Evolutionary conservation across 1,140 invertebrate genomes (phyloP).

Genomic region (Lamellibrachia luymesi): DNA sequence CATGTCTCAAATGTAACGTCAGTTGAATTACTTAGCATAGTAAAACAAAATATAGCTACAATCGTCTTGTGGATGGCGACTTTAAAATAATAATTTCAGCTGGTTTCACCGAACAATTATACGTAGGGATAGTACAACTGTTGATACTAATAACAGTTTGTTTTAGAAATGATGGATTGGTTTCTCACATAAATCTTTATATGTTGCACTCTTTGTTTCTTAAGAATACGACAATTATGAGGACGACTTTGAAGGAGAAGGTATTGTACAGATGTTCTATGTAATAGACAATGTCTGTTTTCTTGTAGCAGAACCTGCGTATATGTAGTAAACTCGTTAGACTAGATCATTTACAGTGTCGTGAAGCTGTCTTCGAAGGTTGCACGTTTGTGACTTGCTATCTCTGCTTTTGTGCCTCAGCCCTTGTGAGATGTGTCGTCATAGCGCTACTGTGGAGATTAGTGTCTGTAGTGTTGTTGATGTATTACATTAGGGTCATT

Average conservation of each 20-base stretch:
- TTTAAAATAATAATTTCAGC: background rate
- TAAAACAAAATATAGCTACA: background rate
- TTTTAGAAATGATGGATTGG: background rate
- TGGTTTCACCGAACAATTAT: background rate
- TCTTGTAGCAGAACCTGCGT: background rate
- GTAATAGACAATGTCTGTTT: background rate
- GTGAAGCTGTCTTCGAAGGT: no score
- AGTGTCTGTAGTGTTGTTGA: background rate
- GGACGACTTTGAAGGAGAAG: background rate
- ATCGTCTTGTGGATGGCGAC: background rate
- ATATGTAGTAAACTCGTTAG: background rate
- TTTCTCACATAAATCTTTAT: background rate
- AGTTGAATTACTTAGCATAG: background rate
- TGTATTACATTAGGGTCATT: background rate
- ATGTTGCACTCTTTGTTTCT: background rate
- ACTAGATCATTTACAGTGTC: background rate
- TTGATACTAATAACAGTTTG: background rate
- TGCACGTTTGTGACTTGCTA: no score
- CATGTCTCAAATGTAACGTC: background rate
- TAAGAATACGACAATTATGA: constrained; percentile 1
- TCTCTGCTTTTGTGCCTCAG: no score
- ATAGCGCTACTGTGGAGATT: background rate
- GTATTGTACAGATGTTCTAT: background rate
- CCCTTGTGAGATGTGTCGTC: background rate
- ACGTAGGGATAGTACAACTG: background rate